Percentiles rank a stretch among this genome's conserved stretches.
Evolutionary conservation across 2,113 vertebrate genomes (phyloP).

Genomic region (Sporophila hypoxantha): DNA sequence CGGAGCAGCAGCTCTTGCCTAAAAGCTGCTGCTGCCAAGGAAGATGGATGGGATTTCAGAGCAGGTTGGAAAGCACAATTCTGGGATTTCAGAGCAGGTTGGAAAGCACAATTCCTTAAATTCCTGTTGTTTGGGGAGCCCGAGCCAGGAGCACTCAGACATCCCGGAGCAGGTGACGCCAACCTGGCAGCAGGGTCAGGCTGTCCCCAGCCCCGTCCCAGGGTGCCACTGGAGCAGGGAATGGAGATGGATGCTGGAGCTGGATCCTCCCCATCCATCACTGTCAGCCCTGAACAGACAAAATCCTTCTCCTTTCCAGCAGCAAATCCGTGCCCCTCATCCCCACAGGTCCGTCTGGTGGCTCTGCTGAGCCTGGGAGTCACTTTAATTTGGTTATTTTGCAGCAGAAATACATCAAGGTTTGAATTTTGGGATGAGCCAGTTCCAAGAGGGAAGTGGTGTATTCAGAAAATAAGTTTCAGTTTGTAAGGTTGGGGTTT

Average conservation of each 20-base stretch:
- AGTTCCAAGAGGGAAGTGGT: accelerated
- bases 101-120: constrained; percentile 6
- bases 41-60: not conserved
- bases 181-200: constrained; percentile 18
- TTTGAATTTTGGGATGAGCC: not conserved
- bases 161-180: constrained; percentile 54
- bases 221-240: constrained; percentile 24
- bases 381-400: not conserved
- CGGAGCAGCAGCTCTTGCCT: not conserved
- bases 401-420: not conserved
- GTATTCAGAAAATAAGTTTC: not conserved
- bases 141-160: not conserved
- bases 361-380: not conserved
- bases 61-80: not conserved
- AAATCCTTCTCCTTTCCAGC: constrained; percentile 4
- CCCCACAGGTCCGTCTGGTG: not conserved
- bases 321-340: not conserved
- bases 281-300: constrained; percentile 41
- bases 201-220: not conserved
- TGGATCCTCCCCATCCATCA: constrained; percentile 59
- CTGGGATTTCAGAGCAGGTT: not conserved
- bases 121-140: not conserved
- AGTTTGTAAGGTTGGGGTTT: not conserved
- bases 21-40: not conserved
- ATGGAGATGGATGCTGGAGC: constrained; percentile 57